Base-by-base conservation (phyloP, 2,888 invertebrate species). In the Cosmorhoe ocellata region DNA sequence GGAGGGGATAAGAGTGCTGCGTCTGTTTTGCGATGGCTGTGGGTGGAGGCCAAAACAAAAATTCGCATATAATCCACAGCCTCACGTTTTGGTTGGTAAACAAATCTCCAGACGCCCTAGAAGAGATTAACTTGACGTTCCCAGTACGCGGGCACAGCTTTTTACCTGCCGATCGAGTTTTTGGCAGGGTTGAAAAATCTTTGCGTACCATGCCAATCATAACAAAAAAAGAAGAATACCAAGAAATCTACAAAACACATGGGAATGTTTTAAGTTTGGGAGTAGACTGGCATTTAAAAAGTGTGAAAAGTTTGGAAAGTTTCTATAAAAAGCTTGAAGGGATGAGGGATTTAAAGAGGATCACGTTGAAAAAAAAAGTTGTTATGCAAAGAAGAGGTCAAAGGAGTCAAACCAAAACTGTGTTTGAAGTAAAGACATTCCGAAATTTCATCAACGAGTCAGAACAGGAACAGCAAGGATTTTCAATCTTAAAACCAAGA, bases 141-240 rank as follows among this genome's bases (percentile, higher is more conserved):
- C 31, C 31, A 5, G 31, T 31, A 3, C 31, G 56, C 9, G 61
- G 59, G 5, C 62, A 62, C 30, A 50, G 48, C 36, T 63, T 55
- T 50, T 37, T 61, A 26, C 63, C 61, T 8, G 59, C 63, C 2
- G 59, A 59, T 53, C 44, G 63, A 4, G 59, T 37, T 11, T 31
- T 31, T 31, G 31, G 31, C 5, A 11, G 31, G 5, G 31, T 31
- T 10, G 31, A 31, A 31, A 31, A 31, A 31, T 1, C 1, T 11
- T 12, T 31, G 11, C 1, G 12, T 2, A 12, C 3, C 2, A 11
- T 3, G 3, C 31, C 31, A 11, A 11, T 12, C 4, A 31, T 31
- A 3, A 31, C 11, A 2, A 10, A 11, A 10, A 31, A 31, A 31
- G 31, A 31, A 31, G 11, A 31, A 5, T 31, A 31, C 5, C 5